Conservation (phyloP, 1,140 invertebrate genomes). For the Thalassaphorura encarpata region DNA sequence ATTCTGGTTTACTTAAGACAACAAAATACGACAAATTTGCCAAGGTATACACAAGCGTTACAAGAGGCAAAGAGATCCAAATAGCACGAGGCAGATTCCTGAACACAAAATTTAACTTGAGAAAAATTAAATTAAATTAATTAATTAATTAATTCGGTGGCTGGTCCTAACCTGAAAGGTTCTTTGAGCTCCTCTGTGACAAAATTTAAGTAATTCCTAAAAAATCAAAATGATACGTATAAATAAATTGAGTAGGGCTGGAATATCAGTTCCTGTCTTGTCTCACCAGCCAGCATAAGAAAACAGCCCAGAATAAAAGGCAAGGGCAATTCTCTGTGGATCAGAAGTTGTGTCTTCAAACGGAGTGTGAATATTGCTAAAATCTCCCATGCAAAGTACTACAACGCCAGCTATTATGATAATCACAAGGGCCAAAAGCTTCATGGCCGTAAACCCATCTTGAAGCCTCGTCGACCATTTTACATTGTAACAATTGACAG, state of each 20-base stretch:
- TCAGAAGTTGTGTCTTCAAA: slow-evolving; percentile 46
- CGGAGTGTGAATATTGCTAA: slow-evolving; percentile 44
- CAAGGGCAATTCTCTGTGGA: slow-evolving; percentile 45
- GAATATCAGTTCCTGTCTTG: background rate
- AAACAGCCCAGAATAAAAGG: slow-evolving; percentile 59
- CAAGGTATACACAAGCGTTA: slow-evolving; percentile 82
- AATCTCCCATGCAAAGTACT: slow-evolving; percentile 42
- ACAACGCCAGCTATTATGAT: slow-evolving; percentile 75
- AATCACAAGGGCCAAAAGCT: slow-evolving; percentile 76
- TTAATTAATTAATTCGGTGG: background rate
- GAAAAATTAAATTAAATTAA: too few species aligned
- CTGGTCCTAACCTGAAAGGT: slow-evolving; percentile 61
- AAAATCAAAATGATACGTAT: slow-evolving; percentile 34
- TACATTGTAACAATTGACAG: slow-evolving; percentile 91
- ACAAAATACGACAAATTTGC: slow-evolving; percentile 90
- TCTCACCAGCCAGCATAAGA: slow-evolving; percentile 54
- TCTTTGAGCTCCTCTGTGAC: slow-evolving; percentile 93
- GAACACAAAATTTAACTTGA: too few species aligned
- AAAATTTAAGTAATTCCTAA: slow-evolving; percentile 87
- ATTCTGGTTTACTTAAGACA: slow-evolving; percentile 69
- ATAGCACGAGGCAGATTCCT: slow-evolving; percentile 90
- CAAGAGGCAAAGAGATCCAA: slow-evolving; percentile 80
- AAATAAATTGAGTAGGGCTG: slow-evolving; percentile 6
- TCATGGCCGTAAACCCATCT: slow-evolving; percentile 86
- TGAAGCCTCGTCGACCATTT: slow-evolving; percentile 89